Base-by-base conservation (phyloP, 2,113 vertebrate species). In the Macheiramphus alcinus region DNA sequence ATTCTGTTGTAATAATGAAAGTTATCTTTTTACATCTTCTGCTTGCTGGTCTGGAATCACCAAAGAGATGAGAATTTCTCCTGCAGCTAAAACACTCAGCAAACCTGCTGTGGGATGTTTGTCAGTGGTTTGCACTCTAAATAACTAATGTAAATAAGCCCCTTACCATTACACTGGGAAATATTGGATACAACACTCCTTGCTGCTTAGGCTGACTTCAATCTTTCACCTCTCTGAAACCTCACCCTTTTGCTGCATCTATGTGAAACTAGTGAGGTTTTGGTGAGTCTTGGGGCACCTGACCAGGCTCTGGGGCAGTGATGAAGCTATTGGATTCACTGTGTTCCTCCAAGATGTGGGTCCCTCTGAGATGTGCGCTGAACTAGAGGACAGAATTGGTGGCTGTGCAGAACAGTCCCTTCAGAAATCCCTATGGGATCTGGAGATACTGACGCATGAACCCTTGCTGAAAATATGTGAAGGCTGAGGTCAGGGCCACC, bases 1-100 rank as follows among this genome's bases (percentile, higher is more conserved):
- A 86, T 87, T 88, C 79, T 82, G 20, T 86, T 75, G 38, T 93
- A 94, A 93, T 97, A 95, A 96, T 97, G 86, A 66, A 98, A 97
- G 83, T 95, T 97, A 91, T 97, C 82, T 88, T 90, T 96, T 94
- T 96, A 73, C 87, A 93, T 96, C 97, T 80, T 96, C 62, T 93
- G 83, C 48, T 80, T 95, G 58, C 78, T 97, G 34, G 50, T 71
- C 88, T 96, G 62, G 83, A 94, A 97, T 87, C 83, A 80, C 68
- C 73, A 91, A 94, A 93, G 88, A 95, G 76, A 93, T 88, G 32
- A 80, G 56, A 79, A 94, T 91, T 85, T 92, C 43, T 92, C 73
- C 43, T 53, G 86, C 63, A 83, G 82, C 76, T 91, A 86, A 86
- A 93, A 59, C 72, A 45, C 32, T 58, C 16, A 0, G 56, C 36